Conservation (phyloP, 92 coral and sea anemone species). For the Phenganax stokvisi region DNA sequence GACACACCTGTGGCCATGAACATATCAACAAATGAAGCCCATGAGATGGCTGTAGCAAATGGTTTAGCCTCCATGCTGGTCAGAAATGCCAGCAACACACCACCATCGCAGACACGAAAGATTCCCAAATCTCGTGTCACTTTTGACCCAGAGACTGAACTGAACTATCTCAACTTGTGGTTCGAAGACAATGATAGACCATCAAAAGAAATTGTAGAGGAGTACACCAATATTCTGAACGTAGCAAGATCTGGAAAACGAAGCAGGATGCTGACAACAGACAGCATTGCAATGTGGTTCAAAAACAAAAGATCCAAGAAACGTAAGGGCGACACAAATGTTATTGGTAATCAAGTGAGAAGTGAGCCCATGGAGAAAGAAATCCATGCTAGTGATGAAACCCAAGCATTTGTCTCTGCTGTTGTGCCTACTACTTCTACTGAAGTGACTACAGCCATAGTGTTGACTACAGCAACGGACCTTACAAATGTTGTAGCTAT, state of each 20-base stretch:
- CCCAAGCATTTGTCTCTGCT: background rate
- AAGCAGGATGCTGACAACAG: conserved; percentile 26
- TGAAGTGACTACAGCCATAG: background rate
- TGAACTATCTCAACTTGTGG: conserved; percentile 4
- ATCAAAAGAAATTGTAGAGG: conserved; percentile 12
- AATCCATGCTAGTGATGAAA: background rate
- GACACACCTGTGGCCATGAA: background rate
- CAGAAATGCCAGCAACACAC: background rate
- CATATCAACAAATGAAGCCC: background rate
- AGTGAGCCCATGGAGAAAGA: background rate
- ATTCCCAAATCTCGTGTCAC: conserved; percentile 38
- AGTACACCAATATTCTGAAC: conserved; percentile 23
- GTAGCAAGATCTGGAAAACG: conserved; percentile 3
- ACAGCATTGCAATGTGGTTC: conserved; percentile 40
- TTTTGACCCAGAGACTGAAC: conserved; percentile 31
- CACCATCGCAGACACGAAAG: conserved; percentile 17
- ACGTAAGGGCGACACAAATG: background rate
- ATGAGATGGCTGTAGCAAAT: conserved; percentile 7
- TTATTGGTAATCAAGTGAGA: background rate
- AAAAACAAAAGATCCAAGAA: conserved; percentile 28
- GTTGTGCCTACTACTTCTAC: background rate
- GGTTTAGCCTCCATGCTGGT: conserved; percentile 14
- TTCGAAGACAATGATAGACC: conserved; percentile 27
- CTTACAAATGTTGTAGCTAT: too few relatives aligned
- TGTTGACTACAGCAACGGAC: background rate